Conservation (phyloP, 30 jellyfish, hydroid and myxozoan genomes). For the Phacellophora camtschatica region DNA sequence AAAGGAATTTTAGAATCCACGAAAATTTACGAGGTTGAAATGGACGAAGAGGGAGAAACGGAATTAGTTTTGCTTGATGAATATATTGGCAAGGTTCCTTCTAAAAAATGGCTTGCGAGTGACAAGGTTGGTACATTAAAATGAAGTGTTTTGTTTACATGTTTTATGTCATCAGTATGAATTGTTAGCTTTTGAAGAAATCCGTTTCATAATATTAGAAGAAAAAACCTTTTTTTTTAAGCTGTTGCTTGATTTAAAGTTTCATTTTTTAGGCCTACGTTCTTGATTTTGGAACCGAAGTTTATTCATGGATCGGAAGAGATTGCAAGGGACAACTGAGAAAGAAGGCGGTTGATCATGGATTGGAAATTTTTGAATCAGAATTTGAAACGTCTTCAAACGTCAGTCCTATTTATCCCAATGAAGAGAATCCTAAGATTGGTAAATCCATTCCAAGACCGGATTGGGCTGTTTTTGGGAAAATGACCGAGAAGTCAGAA, state of each 20-base stretch:
- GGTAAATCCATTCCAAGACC: slow-evolving; percentile 67
- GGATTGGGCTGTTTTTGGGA: slow-evolving; percentile 89
- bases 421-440: slow-evolving; percentile 48
- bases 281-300: slow-evolving; percentile 95
- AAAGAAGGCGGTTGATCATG: slow-evolving; percentile 76
- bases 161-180: neutral
- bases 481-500: slow-evolving; percentile 93
- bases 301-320: slow-evolving; percentile 92
- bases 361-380: slow-evolving; percentile 76
- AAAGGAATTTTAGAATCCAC: slow-evolving; percentile 81
- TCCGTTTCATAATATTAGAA: no score
- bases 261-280: slow-evolving; percentile 81
- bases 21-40: slow-evolving; percentile 71
- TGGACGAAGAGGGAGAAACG: slow-evolving; percentile 65
- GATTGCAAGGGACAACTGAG: slow-evolving; percentile 74
- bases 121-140: slow-evolving; percentile 42
- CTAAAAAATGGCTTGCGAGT: slow-evolving; percentile 92
- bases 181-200: neutral
- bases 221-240: no score
- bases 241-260: no score
- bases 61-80: slow-evolving; percentile 68
- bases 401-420: slow-evolving; percentile 78
- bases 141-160: neutral
- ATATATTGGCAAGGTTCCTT: slow-evolving; percentile 83
- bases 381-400: slow-evolving; percentile 60